Evolutionary conservation across 2,113 vertebrate genomes (phyloP).

Genomic region (Leucopsar rothschildi): DNA sequence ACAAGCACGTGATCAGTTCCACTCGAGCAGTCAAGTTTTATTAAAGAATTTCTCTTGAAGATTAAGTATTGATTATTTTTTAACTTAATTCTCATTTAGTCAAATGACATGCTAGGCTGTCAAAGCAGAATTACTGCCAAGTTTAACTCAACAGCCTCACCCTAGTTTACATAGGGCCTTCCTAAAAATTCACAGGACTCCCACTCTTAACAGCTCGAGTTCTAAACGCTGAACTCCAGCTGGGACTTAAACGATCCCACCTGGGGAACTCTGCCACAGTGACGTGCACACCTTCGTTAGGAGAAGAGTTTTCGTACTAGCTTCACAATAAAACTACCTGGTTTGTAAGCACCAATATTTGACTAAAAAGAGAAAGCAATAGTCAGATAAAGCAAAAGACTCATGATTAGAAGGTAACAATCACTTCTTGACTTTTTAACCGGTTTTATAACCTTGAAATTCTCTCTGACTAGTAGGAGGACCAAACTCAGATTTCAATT

Average conservation of each 20-base stretch:
- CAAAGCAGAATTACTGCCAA: background rate
- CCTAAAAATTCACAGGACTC: background rate
- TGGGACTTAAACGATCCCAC: background rate
- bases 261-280: background rate
- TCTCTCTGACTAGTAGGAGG: background rate
- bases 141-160: background rate
- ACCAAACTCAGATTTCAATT: background rate
- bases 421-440: background rate
- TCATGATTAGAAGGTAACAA: rapidly evolving
- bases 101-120: background rate
- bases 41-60: background rate
- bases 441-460: background rate
- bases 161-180: background rate
- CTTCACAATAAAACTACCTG: background rate
- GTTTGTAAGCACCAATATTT: background rate
- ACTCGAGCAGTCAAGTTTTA: background rate
- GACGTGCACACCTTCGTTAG: rapidly evolving
- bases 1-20: rapidly evolving
- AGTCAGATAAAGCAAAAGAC: background rate
- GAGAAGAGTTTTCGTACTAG: background rate
- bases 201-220: background rate
- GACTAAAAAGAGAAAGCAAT: background rate
- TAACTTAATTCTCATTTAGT: background rate
- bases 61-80: background rate
- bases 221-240: background rate